Percentiles rank a stretch among this genome's conserved stretches.
phyloP scores from a whole-genome alignment of 2,797 vertebrate species.

The Brachyalestes nurse region DNA sequence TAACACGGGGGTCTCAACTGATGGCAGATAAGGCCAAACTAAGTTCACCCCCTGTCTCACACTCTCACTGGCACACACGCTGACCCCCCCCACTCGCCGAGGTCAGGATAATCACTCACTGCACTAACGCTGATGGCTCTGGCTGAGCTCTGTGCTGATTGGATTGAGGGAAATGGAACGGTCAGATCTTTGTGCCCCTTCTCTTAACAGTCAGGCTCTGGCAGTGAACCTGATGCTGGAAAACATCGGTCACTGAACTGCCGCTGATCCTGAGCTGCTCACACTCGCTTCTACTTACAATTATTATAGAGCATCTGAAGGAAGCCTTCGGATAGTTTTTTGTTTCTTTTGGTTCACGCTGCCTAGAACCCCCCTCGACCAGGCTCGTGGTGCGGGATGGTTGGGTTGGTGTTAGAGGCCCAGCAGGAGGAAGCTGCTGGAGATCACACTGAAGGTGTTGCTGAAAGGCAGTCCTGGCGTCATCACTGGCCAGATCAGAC shows the following conservation, averaged over 20 bases:
- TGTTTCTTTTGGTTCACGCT: slow-evolving; percentile 6
- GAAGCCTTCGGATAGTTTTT: neutral
- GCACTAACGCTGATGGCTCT: slow-evolving; percentile 46
- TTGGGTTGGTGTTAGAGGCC: slow-evolving; percentile 46
- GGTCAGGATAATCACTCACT: slow-evolving; percentile 55
- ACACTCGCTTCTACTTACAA: neutral
- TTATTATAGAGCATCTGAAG: neutral
- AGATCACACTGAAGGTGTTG: slow-evolving; percentile 54
- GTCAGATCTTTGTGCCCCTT: slow-evolving; percentile 26
- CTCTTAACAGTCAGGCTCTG: slow-evolving; percentile 10
- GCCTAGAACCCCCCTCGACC: neutral
- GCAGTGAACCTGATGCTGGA: slow-evolving; percentile 18
- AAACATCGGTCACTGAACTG: slow-evolving; percentile 31
- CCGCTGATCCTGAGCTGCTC: slow-evolving; percentile 11
- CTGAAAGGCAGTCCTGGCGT: slow-evolving; percentile 51
- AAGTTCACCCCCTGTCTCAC: slow-evolving; percentile 59
- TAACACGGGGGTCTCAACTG: slow-evolving; percentile 55
- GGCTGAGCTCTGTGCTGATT: slow-evolving; percentile 34
- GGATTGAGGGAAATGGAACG: slow-evolving; percentile 40
- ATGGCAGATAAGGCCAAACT: slow-evolving; percentile 59
- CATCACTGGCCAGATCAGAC: slow-evolving; percentile 29
- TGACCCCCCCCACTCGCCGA: slow-evolving; percentile 45
- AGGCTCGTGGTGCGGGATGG: slow-evolving; percentile 20
- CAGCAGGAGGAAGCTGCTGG: slow-evolving; percentile 48
- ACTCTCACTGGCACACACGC: slow-evolving; percentile 50